These are phyloP conservation scores for Rhipidura dahli DNA, from an alignment of 2,113 vertebrate species.

Conservation along the genomic window DNA sequence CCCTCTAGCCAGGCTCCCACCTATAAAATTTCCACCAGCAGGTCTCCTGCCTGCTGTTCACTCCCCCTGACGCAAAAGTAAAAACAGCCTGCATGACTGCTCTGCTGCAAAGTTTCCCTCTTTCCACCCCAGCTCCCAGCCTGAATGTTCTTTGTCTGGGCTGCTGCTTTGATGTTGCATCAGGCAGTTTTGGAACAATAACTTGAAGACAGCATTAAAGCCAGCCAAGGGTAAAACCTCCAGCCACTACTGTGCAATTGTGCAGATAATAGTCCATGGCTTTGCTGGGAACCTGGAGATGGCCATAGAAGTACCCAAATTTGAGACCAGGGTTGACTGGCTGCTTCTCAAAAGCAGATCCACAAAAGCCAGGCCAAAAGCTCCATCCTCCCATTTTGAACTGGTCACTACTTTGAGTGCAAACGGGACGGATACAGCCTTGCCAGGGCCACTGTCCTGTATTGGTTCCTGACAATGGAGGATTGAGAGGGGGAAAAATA, in stretches of 20 bases:
- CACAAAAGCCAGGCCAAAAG: neutral
- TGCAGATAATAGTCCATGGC: neutral
- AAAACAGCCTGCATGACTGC: neutral
- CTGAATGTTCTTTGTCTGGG: conserved; percentile 48
- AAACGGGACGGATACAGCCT: neutral
- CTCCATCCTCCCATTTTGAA: neutral
- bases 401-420: neutral
- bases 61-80: neutral
- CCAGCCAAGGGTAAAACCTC: neutral
- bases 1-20: neutral
- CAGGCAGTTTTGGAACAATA: conserved; percentile 18
- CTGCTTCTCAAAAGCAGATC: neutral
- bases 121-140: conserved; percentile 53
- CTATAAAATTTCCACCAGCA: neutral
- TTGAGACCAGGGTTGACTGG: neutral
- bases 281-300: neutral
- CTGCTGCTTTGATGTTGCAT: conserved; percentile 55
- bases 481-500: neutral
- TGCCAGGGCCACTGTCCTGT: neutral
- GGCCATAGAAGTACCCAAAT: neutral
- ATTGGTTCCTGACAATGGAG: neutral
- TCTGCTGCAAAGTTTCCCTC: conserved; percentile 7
- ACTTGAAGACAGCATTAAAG: neutral
- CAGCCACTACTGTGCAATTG: neutral
- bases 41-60: neutral